These are phyloP conservation scores for Diadema setosum DNA, from an alignment of 35 echinoderm and acorn worm species.

Conservation along the genomic window DNA sequence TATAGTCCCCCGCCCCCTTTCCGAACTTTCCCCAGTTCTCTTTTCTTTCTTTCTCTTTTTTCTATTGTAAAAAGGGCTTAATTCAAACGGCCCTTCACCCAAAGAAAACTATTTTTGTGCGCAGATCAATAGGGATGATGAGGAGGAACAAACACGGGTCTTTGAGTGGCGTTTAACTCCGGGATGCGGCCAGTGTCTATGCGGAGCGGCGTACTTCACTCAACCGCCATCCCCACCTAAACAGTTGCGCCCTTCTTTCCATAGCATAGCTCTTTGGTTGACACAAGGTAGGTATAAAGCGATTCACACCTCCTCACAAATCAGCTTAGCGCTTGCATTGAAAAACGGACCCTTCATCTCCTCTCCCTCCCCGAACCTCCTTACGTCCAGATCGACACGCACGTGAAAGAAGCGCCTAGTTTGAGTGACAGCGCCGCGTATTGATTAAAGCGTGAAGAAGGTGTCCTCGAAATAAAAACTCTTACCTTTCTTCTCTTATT, in stretches of 20 bases:
- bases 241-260: too few species aligned
- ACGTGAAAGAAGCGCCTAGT: not conserved
- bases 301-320: not conserved
- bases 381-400: not conserved
- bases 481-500: not conserved
- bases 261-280: too few species aligned
- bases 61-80: too few species aligned
- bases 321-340: not conserved
- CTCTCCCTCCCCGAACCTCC: too few species aligned
- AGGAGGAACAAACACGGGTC: not conserved
- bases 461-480: slow-evolving; percentile 1
- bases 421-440: not conserved
- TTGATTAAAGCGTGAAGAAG: not conserved
- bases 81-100: not conserved
- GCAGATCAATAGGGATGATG: not conserved
- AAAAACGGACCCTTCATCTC: not conserved
- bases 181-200: too few species aligned
- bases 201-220: too few species aligned
- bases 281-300: not conserved
- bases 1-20: too few species aligned
- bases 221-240: too few species aligned
- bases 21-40: too few species aligned
- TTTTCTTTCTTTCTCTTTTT: too few species aligned
- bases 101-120: not conserved
- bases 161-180: not conserved